Evolutionary conservation across 2,888 invertebrate genomes (phyloP).

Genomic region (Apamea monoglypha): DNA sequence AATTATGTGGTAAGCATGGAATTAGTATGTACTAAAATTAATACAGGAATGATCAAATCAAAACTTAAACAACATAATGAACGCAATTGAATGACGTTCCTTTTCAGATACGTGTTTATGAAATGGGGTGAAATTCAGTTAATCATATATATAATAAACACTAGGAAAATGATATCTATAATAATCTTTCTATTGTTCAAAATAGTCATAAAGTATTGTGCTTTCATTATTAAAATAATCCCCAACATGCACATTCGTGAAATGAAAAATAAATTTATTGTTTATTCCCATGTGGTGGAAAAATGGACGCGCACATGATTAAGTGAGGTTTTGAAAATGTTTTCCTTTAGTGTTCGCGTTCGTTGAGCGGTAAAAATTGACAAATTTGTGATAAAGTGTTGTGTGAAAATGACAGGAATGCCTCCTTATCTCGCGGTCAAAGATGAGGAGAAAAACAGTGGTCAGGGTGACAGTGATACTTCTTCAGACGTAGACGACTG

Average conservation of each 20-base stretch:
- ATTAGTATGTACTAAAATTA: neutral
- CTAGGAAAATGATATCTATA: accelerated
- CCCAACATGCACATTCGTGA: constrained; percentile 47
- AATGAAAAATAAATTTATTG: constrained; percentile 76
- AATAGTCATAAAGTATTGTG: neutral
- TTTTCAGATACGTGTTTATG: constrained; percentile 1
- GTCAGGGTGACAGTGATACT: constrained; percentile 83
- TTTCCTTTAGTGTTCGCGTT: constrained; percentile 74
- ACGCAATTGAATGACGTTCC: constrained; percentile 42
- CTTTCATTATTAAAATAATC: neutral
- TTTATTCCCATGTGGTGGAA: constrained; percentile 88
- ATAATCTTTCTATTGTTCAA: neutral
- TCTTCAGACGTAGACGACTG: constrained; percentile 90
- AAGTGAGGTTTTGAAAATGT: constrained; percentile 85
- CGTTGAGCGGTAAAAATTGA: constrained; percentile 76
- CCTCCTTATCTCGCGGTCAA: constrained; percentile 87
- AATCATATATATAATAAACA: no score
- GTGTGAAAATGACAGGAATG: constrained; percentile 89
- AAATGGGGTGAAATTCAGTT: neutral
- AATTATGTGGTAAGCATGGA: neutral
- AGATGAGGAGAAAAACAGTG: constrained; percentile 86
- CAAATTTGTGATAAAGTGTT: constrained; percentile 76
- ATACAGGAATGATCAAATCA: neutral
- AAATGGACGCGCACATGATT: constrained; percentile 89
- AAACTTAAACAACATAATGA: constrained; percentile 10